Percentiles rank a stretch among this genome's conserved stretches.
phyloP scores from a whole-genome alignment of 2,888 invertebrate genomes.

The Tinea pellionella region DNA sequence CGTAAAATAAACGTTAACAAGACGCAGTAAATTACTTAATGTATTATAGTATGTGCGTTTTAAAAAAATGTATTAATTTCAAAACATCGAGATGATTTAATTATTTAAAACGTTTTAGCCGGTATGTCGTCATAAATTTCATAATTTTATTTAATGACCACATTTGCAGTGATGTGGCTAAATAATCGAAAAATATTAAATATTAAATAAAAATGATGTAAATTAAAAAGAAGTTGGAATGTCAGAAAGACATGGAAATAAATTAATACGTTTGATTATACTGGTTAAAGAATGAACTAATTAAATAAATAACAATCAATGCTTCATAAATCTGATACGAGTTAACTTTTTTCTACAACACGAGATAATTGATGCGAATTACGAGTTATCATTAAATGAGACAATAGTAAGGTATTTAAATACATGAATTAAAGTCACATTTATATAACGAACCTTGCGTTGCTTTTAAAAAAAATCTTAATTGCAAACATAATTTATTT shows the following conservation, averaged over 20 bases:
- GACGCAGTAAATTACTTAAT: too few relatives aligned
- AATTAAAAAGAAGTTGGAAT: too few relatives aligned
- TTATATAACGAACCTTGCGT: background rate
- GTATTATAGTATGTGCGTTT: too few relatives aligned
- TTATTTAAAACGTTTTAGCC: background rate
- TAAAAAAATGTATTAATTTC: constrained; percentile 1
- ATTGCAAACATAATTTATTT: background rate
- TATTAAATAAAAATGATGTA: too few relatives aligned
- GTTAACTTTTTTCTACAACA: background rate
- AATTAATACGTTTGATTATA: too few relatives aligned
- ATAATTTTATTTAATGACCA: constrained; percentile 4
- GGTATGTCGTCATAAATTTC: constrained; percentile 3
- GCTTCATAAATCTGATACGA: background rate
- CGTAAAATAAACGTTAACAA: too few relatives aligned
- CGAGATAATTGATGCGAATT: background rate
- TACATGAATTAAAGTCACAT: background rate
- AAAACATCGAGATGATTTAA: background rate
- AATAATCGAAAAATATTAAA: background rate
- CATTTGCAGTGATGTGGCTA: constrained; percentile 4
- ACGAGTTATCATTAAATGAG: background rate
- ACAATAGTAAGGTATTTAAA: background rate
- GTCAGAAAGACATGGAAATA: too few relatives aligned
- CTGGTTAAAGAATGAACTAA: too few relatives aligned
- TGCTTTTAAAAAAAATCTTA: background rate
- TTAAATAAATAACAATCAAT: background rate